Conservation (phyloP, 2,888 invertebrate genomes). For the Synanthedon formicaeformis region DNA sequence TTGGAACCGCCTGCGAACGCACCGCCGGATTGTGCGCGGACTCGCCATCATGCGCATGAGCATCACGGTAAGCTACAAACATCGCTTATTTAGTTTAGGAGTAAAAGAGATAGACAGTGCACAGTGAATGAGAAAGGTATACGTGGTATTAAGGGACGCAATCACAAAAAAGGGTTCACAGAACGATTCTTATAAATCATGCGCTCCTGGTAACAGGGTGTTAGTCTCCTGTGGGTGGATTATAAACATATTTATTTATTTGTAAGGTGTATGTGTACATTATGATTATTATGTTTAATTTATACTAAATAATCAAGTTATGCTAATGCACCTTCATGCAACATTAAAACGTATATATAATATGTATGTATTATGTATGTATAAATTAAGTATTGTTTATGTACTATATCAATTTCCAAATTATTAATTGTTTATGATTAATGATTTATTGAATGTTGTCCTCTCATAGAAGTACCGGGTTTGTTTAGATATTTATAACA, state of each 20-base stretch:
- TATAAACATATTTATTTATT: background rate
- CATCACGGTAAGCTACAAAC: constrained; percentile 43
- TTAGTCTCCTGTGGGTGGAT: too few species aligned
- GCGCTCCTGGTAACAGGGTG: too few species aligned
- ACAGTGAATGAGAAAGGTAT: too few species aligned
- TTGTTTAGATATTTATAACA: constrained; percentile 28
- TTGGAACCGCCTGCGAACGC: constrained; percentile 89
- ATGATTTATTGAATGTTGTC: constrained; percentile 4
- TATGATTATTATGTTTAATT: background rate
- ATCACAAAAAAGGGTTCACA: too few species aligned
- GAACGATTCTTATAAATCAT: too few species aligned
- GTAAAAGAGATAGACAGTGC: too few species aligned
- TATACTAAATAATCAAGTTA: background rate
- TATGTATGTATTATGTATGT: background rate
- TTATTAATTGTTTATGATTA: background rate
- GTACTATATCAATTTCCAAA: background rate
- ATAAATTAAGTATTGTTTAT: background rate
- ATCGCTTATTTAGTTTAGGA: too few species aligned
- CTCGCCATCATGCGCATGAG: constrained; percentile 50
- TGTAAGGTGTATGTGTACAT: background rate
- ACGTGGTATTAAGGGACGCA: too few species aligned
- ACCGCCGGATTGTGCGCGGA: constrained; percentile 48
- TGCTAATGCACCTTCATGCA: background rate
- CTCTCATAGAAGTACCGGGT: constrained; percentile 27
- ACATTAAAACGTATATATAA: background rate